These are phyloP conservation scores for Drosophila pseudoananassae DNA, from an alignment of 1,140 invertebrate species.

Conservation along the genomic window DNA sequence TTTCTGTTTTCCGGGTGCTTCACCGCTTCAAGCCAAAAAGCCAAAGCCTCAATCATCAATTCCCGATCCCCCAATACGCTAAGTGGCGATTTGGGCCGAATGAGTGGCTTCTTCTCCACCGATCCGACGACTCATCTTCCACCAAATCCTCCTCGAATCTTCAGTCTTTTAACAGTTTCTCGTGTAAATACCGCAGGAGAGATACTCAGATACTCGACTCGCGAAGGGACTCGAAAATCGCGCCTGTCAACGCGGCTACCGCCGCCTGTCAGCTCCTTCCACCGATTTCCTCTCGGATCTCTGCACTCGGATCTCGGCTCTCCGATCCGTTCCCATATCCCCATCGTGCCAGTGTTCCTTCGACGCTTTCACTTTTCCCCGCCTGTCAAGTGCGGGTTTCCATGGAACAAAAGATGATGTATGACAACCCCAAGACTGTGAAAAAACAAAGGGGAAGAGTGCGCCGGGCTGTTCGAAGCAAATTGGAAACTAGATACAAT, in stretches of 20 bases:
- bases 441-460: conserved; percentile 1
- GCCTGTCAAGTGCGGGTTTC: conserved; percentile 73
- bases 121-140: conserved; percentile 29
- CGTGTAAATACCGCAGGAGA: background rate
- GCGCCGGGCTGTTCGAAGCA: conserved; percentile 23
- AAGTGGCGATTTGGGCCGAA: conserved; percentile 50
- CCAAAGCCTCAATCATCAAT: conserved; percentile 32
- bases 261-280: conserved; percentile 45
- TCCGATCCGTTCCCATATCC: conserved; percentile 1
- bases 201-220: conserved; percentile 11
- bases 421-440: conserved; percentile 31
- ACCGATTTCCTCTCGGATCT: background rate
- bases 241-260: conserved; percentile 49
- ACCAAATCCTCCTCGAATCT: conserved; percentile 17
- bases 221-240: conserved; percentile 12
- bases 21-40: conserved; percentile 19
- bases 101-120: conserved; percentile 29
- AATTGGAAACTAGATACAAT: conserved; percentile 79
- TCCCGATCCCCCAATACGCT: conserved; percentile 22
- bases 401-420: conserved; percentile 59
- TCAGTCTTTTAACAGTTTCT: conserved; percentile 7
- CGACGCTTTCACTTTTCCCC: conserved; percentile 70
- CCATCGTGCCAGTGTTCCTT: conserved; percentile 3
- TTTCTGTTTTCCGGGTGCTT: conserved; percentile 66
- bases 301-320: conserved; percentile 2